Conservation (phyloP, 2,113 vertebrate species). For the Clupea harengus region DNA sequence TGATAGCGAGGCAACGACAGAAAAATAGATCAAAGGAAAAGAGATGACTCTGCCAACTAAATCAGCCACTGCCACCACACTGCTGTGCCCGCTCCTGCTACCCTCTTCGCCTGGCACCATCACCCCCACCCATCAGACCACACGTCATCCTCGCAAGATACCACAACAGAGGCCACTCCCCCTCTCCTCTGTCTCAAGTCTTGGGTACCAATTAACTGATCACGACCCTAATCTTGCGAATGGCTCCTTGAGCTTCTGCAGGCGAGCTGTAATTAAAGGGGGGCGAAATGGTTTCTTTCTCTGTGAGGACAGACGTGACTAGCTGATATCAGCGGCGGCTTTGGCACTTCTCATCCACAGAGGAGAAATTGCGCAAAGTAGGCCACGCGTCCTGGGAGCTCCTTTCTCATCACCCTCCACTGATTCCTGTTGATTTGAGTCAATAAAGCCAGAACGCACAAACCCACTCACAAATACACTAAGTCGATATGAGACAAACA, state of each 20-base stretch:
- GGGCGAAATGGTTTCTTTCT: neutral
- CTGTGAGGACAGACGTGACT: neutral
- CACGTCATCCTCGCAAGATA: neutral
- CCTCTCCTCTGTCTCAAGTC: neutral
- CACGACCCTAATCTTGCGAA: conserved; percentile 38
- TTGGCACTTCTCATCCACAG: conserved; percentile 32
- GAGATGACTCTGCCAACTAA: neutral
- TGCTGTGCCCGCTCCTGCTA: neutral
- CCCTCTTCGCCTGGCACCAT: neutral
- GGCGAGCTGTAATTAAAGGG: conserved; percentile 12
- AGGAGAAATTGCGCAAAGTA: conserved; percentile 39
- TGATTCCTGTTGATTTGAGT: conserved; percentile 29
- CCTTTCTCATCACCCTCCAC: conserved; percentile 33
- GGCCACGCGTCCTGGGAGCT: conserved; percentile 54
- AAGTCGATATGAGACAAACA: neutral
- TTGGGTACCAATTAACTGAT: conserved; percentile 41
- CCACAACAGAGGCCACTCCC: neutral
- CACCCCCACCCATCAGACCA: neutral
- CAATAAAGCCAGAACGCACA: neutral
- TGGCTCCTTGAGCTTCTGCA: conserved; percentile 25
- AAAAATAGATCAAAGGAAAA: too few relatives aligned
- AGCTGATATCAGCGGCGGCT: conserved; percentile 16
- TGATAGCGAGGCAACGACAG: too few relatives aligned
- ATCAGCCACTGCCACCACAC: neutral
- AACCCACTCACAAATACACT: neutral